These are phyloP conservation scores for Sarcophaga bullata DNA, from an alignment of 1,140 invertebrate genomes.

Conservation along the genomic window DNA sequence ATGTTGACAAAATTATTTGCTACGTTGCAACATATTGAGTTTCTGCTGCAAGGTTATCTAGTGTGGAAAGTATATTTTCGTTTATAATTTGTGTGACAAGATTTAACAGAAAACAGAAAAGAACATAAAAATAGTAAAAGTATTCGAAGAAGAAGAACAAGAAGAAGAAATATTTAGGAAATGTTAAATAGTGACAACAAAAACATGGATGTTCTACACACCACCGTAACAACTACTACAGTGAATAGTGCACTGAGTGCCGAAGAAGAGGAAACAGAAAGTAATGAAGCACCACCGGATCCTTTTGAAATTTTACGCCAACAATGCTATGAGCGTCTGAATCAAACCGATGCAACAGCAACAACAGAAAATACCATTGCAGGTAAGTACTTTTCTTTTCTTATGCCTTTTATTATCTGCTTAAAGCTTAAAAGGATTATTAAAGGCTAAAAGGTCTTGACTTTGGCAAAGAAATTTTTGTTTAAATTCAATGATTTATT, in stretches of 20 bases:
- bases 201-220: background rate
- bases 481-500: no score
- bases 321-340: slow-evolving; percentile 45
- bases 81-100: background rate
- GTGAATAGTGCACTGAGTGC: background rate
- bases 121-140: no score
- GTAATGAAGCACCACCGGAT: slow-evolving; percentile 33
- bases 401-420: no score
- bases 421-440: no score
- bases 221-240: background rate
- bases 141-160: no score
- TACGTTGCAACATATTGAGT: no score
- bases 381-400: background rate
- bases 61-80: background rate
- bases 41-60: no score
- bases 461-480: no score
- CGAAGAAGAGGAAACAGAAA: slow-evolving; percentile 5
- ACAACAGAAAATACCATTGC: background rate
- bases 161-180: background rate
- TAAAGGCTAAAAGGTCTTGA: no score
- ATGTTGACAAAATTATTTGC: background rate
- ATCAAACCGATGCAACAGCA: slow-evolving; percentile 41
- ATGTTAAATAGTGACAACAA: background rate
- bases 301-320: slow-evolving; percentile 36
- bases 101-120: background rate